phyloP scores from a whole-genome alignment of 2,888 invertebrate genomes.

The Apantesis nais region DNA sequence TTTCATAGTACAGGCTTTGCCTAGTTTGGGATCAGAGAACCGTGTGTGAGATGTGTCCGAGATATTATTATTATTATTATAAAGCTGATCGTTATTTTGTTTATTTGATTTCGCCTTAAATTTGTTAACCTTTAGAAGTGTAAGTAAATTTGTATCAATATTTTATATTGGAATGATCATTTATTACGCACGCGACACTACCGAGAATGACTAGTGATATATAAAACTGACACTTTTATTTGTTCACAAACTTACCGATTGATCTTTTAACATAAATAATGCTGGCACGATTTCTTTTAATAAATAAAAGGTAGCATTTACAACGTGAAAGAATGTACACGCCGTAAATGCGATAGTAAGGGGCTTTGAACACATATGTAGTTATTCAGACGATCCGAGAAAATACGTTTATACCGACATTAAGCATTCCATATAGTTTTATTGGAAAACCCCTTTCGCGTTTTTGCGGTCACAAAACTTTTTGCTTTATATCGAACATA shows the following conservation, averaged over 20 bases:
- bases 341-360: slow-evolving; percentile 23
- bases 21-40: too few relatives aligned
- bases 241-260: background rate
- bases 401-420: slow-evolving; percentile 44
- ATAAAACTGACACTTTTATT: background rate
- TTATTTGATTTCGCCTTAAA: too few relatives aligned
- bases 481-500: slow-evolving; percentile 36
- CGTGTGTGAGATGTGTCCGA: too few relatives aligned
- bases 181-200: background rate
- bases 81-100: too few relatives aligned
- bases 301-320: slow-evolving; percentile 20
- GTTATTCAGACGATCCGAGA: slow-evolving; percentile 35
- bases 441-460: slow-evolving; percentile 43
- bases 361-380: slow-evolving; percentile 24
- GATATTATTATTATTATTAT: too few relatives aligned
- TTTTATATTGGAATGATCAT: too few relatives aligned
- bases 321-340: slow-evolving; percentile 21
- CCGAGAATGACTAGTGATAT: background rate
- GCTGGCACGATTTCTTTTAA: slow-evolving; percentile 7
- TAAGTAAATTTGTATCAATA: too few relatives aligned
- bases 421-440: slow-evolving; percentile 49
- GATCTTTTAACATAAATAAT: slow-evolving; percentile 3
- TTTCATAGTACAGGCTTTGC: too few relatives aligned
- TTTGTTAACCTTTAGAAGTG: too few relatives aligned
- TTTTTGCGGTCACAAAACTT: slow-evolving; percentile 39